phyloP scores from a whole-genome alignment of 2,113 vertebrate genomes.

The Lampris megalopsis region DNA sequence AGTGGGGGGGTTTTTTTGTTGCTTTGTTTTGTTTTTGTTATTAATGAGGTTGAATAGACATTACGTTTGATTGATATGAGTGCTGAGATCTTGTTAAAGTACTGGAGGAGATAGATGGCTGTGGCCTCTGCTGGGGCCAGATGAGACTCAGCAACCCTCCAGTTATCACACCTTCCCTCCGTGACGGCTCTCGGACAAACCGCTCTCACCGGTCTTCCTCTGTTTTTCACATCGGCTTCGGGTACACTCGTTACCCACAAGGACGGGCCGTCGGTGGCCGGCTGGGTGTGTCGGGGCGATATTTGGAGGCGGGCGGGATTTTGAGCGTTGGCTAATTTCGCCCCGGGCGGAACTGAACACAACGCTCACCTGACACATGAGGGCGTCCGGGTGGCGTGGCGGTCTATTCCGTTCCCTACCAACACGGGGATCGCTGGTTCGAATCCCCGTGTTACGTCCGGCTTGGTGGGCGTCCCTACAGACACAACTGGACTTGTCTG shows the following conservation, averaged over 20 bases:
- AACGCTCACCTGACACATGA: too few relatives aligned
- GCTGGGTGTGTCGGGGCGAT: too few relatives aligned
- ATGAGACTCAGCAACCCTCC: conserved; percentile 2
- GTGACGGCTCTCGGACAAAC: conserved; percentile 19
- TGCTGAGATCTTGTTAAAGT: conserved; percentile 1
- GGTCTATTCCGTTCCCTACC: too few relatives aligned
- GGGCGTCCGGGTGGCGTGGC: too few relatives aligned
- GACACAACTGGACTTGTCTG: too few relatives aligned
- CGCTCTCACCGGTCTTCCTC: background rate
- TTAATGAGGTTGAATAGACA: background rate
- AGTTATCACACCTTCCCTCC: conserved; percentile 17
- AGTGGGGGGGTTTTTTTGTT: background rate
- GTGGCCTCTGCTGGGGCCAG: conserved; percentile 3
- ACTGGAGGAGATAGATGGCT: conserved; percentile 30
- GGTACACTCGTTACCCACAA: conserved; percentile 18
- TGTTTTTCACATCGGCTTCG: conserved; percentile 28
- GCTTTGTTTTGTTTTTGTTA: too few relatives aligned
- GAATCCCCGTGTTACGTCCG: too few relatives aligned
- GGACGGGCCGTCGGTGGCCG: background rate
- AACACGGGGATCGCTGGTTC: too few relatives aligned
- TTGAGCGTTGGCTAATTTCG: too few relatives aligned
- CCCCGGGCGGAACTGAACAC: too few relatives aligned
- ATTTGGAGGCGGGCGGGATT: too few relatives aligned
- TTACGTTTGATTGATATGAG: background rate
- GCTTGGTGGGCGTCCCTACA: too few relatives aligned